Evolutionary conservation across 2,888 invertebrate species (phyloP).

Genomic region (Liodrosophila aerea): DNA sequence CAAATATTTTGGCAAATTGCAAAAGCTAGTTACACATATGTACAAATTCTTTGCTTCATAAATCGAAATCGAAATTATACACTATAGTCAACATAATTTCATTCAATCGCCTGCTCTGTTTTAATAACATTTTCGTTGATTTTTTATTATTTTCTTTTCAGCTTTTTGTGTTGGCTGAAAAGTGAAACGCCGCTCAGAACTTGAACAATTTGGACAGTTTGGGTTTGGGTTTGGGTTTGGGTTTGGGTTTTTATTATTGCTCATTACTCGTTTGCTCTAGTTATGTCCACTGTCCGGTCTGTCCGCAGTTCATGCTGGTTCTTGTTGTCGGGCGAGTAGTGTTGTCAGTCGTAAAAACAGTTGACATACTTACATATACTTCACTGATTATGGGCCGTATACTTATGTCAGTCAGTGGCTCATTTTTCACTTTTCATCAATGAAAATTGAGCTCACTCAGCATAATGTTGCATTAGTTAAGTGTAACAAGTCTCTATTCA

Average conservation of each 20-base stretch:
- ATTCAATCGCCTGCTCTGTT: constrained; percentile 13
- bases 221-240: too few species aligned
- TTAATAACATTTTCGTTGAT: constrained; percentile 9
- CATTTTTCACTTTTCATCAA: constrained; percentile 66
- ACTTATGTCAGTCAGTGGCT: constrained; percentile 40
- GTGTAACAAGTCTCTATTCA: not conserved
- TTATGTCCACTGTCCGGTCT: constrained; percentile 31
- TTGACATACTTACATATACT: constrained; percentile 69
- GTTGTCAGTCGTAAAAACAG: constrained; percentile 47
- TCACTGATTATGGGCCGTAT: constrained; percentile 40
- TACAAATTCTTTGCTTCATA: constrained; percentile 11
- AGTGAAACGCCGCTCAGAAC: constrained; percentile 66
- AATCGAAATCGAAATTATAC: too few species aligned
- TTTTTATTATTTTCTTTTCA: not conserved
- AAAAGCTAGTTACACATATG: not conserved
- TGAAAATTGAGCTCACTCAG: constrained; percentile 42
- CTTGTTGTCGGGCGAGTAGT: constrained; percentile 51
- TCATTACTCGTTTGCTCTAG: constrained; percentile 59
- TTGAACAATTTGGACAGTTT: constrained; percentile 39
- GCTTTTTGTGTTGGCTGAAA: constrained; percentile 28
- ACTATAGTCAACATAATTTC: too few species aligned
- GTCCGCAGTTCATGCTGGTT: constrained; percentile 19
- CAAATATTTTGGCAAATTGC: constrained; percentile 34
- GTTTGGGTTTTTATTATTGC: constrained; percentile 43
- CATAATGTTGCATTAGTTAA: not conserved